Evolutionary conservation across 2,888 invertebrate genomes (phyloP).

Genomic region (Liposcelis brunnea): DNA sequence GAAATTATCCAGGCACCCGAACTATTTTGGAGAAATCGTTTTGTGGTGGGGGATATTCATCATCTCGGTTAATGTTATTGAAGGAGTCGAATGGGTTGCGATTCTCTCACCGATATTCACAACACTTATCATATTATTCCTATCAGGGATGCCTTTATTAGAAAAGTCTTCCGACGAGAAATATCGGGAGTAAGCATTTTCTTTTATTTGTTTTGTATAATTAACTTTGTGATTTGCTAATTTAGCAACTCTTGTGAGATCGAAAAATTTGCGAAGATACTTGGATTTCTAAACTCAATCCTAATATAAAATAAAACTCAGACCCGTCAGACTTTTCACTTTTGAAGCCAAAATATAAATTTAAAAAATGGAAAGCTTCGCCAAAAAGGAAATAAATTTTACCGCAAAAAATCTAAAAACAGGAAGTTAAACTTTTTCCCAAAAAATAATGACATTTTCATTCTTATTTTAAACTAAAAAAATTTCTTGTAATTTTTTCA

Average conservation of each 20-base stretch:
- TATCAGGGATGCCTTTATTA: constrained; percentile 77
- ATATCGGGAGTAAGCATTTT: constrained; percentile 59
- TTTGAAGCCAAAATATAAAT: no score
- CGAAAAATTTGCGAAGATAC: no score
- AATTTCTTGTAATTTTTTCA: constrained; percentile 25
- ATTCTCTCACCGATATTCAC: constrained; percentile 78
- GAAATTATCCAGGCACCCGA: constrained; percentile 80
- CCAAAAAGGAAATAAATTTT: no score
- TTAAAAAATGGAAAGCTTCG: no score
- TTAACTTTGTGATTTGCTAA: no score
- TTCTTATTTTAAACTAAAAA: no score
- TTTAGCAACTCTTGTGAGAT: no score
- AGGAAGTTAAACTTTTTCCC: no score
- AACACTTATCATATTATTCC: constrained; percentile 67
- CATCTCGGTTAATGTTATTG: constrained; percentile 70
- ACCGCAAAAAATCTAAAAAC: no score
- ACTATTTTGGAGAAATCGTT: constrained; percentile 86
- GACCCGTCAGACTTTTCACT: neutral
- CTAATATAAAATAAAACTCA: neutral
- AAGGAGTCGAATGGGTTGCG: constrained; percentile 71
- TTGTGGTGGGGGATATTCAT: constrained; percentile 91
- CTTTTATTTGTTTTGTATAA: no score
- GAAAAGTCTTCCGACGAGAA: constrained; percentile 78
- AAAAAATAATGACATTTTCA: no score
- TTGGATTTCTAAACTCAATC: no score